Base-by-base conservation (phyloP, 2,888 invertebrate genomes). In the Epinotia bilunana region DNA sequence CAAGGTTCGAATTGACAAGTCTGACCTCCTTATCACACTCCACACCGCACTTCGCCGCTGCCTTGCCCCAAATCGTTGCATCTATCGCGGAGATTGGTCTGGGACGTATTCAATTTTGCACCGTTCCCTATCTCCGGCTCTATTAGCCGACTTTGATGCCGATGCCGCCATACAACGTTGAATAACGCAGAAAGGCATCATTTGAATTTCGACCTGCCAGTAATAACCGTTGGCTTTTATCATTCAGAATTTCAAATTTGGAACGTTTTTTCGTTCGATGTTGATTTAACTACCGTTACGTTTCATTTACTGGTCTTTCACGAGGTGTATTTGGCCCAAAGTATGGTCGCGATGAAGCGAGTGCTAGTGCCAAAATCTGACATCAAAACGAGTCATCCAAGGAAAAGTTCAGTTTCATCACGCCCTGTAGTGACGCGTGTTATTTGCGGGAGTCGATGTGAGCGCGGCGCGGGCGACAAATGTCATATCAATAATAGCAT, bases 61-160 rank as follows among this genome's bases (percentile, higher is more conserved):
- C 28, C 73, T 83, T 80, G 65, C 1, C 58, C 80, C 81, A 78
- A 13, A 46, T 20, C 73, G 77, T 78, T 82, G 86, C 87, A 87
- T 91, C 91, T 90, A 88, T 89, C 87, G 90, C 83, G 86, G 89
- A 92, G 91, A 92, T 92, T 91, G 91, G 89, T 87, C 86, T 83
- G 90, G 90, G 90, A 90, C 91, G 89, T 91, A 92, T 93, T 93
- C 92, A 93, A 92, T 92, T 92, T 92, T 88, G 91, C 90, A 84
- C 88, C 86, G 88, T 84, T 87, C 88, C 84, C 89, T 90, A 91
- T 91, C 92, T 88, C 88, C 79, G 83, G 84, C 85, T 88, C 90
- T 92, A 91, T 92, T 92, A 92, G 91, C 87, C 83, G 83, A 84
- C 84, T 86, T 86, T 85, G 85, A 87, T 82, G 84, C 80, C 80